Conservation (phyloP, 2,797 vertebrate species). For the Mycteria americana region DNA sequence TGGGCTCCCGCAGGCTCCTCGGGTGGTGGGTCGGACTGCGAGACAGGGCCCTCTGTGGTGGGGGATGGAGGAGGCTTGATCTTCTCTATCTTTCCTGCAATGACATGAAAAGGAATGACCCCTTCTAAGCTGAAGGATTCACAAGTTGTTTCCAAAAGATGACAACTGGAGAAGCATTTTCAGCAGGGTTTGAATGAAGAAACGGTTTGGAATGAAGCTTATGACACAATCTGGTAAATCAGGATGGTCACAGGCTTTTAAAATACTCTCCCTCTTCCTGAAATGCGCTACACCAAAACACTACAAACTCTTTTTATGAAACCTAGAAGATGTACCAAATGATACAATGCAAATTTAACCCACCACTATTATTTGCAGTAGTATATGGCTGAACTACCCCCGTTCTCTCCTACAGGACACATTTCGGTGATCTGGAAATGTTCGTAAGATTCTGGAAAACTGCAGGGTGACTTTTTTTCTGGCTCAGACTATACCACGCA, state of each 20-base stretch:
- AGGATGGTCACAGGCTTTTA: background rate
- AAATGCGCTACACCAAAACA: background rate
- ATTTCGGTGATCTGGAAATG: background rate
- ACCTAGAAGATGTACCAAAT: background rate
- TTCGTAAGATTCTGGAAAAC: background rate
- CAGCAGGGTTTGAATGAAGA: background rate
- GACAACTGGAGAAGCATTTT: background rate
- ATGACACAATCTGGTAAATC: background rate
- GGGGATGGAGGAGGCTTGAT: slow-evolving; percentile 87
- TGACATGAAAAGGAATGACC: slow-evolving; percentile 61
- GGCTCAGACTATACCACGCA: background rate
- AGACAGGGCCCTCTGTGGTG: slow-evolving; percentile 82
- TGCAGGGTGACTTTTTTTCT: background rate
- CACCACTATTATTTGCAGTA: background rate
- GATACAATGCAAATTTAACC: background rate
- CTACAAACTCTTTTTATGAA: background rate
- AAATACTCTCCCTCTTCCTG: background rate
- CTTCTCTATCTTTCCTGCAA: slow-evolving; percentile 96
- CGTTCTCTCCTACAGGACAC: background rate
- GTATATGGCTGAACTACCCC: background rate
- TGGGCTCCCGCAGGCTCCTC: slow-evolving; percentile 88
- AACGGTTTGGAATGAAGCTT: background rate
- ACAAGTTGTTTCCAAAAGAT: background rate
- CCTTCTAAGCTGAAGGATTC: slow-evolving; percentile 45
- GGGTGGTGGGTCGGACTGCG: slow-evolving; percentile 79